Conservation (phyloP, 2,797 vertebrate species). For the Eupleurogrammus muticus region DNA sequence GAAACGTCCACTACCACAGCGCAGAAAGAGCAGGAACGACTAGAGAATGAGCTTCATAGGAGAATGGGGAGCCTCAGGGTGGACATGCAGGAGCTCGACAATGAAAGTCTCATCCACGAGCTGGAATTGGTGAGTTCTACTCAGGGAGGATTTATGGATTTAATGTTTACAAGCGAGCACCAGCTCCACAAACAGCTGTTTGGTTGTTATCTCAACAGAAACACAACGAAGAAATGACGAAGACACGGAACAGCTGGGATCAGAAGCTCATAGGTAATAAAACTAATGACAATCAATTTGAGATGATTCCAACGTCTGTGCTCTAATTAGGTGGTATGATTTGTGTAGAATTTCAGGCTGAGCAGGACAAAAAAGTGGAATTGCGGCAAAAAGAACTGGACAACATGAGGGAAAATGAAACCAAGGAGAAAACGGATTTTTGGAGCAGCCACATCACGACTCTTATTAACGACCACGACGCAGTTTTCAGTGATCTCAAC, state of each 20-base stretch:
- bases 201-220: slow-evolving; percentile 81
- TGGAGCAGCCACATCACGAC: slow-evolving; percentile 86
- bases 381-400: slow-evolving; percentile 85
- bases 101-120: slow-evolving; percentile 82
- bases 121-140: slow-evolving; percentile 86
- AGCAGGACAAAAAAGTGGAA: slow-evolving; percentile 85
- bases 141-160: background rate
- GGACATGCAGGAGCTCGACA: slow-evolving; percentile 83
- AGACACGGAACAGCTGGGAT: slow-evolving; percentile 81
- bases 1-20: slow-evolving; percentile 75
- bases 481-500: slow-evolving; percentile 80
- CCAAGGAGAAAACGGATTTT: slow-evolving; percentile 85
- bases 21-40: slow-evolving; percentile 83
- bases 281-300: background rate
- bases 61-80: slow-evolving; percentile 77
- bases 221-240: slow-evolving; percentile 85
- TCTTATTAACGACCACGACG: slow-evolving; percentile 84
- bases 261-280: slow-evolving; percentile 87
- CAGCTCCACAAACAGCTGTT: background rate
- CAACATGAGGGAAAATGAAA: slow-evolving; percentile 83
- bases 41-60: slow-evolving; percentile 82
- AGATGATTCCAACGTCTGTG: background rate
- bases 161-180: background rate
- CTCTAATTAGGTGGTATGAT: background rate
- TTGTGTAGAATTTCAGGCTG: slow-evolving; percentile 85